These are phyloP conservation scores for Cossypha niveicapilla DNA, from an alignment of 2,797 vertebrate species.

Conservation along the genomic window DNA sequence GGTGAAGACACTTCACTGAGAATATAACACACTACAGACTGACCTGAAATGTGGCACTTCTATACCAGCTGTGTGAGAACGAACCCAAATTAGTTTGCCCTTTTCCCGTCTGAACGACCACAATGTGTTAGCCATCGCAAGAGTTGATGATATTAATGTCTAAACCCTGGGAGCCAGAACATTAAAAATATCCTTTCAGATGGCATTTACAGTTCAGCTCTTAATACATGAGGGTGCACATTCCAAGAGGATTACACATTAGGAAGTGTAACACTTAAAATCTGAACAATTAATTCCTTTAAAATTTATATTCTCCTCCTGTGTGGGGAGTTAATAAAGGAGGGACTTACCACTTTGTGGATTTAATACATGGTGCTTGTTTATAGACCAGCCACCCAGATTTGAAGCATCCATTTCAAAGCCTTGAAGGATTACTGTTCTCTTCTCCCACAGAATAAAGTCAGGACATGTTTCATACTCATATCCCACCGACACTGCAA, in stretches of 20 bases:
- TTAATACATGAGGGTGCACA: background rate
- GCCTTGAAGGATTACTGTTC: slow-evolving; percentile 89
- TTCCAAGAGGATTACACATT: slow-evolving; percentile 19
- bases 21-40: background rate
- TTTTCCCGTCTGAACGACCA: background rate
- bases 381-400: slow-evolving; percentile 93
- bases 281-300: slow-evolving; percentile 50
- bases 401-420: slow-evolving; percentile 94
- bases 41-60: background rate
- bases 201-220: slow-evolving; percentile 33
- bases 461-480: slow-evolving; percentile 92
- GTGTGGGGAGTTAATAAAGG: background rate
- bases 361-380: slow-evolving; percentile 94
- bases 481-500: slow-evolving; percentile 92
- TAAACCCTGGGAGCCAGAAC: background rate
- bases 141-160: background rate
- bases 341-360: slow-evolving; percentile 87
- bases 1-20: background rate
- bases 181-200: background rate
- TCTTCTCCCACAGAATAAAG: slow-evolving; percentile 89
- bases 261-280: slow-evolving; percentile 23
- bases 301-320: slow-evolving; percentile 23
- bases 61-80: background rate
- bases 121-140: fast-evolving
- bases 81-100: background rate